These are phyloP conservation scores for Sebastes nivosus DNA, from an alignment of 2,797 vertebrate genomes.

Conservation along the genomic window DNA sequence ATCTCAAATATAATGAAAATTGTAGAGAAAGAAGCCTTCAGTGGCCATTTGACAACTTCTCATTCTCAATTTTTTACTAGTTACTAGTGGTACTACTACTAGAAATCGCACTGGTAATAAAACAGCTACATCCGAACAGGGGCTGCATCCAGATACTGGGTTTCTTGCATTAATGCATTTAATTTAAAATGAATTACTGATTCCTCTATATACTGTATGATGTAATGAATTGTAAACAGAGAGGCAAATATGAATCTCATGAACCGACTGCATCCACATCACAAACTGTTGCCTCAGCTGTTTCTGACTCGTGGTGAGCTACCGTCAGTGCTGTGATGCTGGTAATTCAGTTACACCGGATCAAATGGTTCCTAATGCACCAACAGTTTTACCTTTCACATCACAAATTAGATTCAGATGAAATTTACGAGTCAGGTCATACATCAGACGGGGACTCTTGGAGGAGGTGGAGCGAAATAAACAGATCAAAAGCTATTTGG, in stretches of 20 bases:
- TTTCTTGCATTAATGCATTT: background rate
- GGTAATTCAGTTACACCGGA: slow-evolving; percentile 44
- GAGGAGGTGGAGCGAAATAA: slow-evolving; percentile 19
- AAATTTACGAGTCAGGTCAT: slow-evolving; percentile 34
- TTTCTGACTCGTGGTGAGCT: background rate
- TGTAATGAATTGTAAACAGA: background rate
- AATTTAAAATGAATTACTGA: background rate
- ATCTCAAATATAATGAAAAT: background rate
- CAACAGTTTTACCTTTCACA: slow-evolving; percentile 44
- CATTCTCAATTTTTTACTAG: background rate
- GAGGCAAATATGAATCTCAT: background rate
- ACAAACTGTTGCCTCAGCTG: background rate
- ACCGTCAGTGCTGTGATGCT: background rate
- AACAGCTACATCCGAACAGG: background rate
- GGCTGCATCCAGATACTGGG: background rate
- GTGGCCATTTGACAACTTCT: background rate
- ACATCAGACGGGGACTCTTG: background rate
- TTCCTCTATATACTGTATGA: background rate
- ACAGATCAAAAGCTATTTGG: slow-evolving; percentile 34
- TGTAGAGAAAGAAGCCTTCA: background rate
- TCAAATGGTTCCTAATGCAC: slow-evolving; percentile 48
- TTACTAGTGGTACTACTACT: background rate
- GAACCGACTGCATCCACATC: slow-evolving; percentile 4
- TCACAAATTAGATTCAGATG: slow-evolving; percentile 44
- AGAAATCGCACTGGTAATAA: background rate